These are phyloP conservation scores for Eugnorisma glareosa DNA, from an alignment of 2,888 invertebrate genomes.

Conservation along the genomic window DNA sequence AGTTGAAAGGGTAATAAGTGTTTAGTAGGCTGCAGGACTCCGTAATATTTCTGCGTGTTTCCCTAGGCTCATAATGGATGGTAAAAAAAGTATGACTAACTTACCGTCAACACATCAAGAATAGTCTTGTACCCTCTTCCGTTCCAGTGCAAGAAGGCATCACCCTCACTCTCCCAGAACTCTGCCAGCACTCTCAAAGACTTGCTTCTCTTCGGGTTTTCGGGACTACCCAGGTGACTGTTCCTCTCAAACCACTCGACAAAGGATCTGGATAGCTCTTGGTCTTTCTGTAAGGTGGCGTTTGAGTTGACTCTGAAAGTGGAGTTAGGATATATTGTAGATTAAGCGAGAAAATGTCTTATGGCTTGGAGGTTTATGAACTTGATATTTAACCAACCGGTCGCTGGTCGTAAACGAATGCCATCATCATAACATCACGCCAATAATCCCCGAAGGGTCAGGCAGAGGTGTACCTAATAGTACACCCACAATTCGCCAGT, in stretches of 20 bases:
- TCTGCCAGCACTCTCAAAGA: slow-evolving; percentile 92
- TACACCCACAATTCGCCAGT: too few relatives aligned
- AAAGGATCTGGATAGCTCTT: slow-evolving; percentile 85
- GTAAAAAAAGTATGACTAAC: slow-evolving; percentile 20
- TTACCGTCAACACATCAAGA: slow-evolving; percentile 93
- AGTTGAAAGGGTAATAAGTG: not conserved
- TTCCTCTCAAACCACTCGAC: slow-evolving; percentile 92
- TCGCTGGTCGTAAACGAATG: too few relatives aligned
- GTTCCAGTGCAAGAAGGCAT: slow-evolving; percentile 93
- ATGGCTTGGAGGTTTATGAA: not conserved
- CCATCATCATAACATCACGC: too few relatives aligned
- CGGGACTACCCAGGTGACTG: slow-evolving; percentile 92
- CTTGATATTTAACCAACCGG: too few relatives aligned
- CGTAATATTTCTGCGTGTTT: not conserved
- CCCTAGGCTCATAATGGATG: not conserved
- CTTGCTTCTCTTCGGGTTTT: slow-evolving; percentile 83
- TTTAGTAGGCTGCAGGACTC: not conserved
- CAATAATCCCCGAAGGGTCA: too few relatives aligned
- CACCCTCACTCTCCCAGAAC: slow-evolving; percentile 93
- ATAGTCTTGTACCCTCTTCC: slow-evolving; percentile 92
- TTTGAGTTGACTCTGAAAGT: slow-evolving; percentile 77
- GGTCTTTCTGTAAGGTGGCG: slow-evolving; percentile 76
- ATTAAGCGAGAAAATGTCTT: not conserved
- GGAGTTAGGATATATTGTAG: not conserved
- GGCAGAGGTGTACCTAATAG: too few relatives aligned